Evolutionary conservation across 2,113 vertebrate genomes (phyloP).

Genomic region (Penelope pileata): DNA sequence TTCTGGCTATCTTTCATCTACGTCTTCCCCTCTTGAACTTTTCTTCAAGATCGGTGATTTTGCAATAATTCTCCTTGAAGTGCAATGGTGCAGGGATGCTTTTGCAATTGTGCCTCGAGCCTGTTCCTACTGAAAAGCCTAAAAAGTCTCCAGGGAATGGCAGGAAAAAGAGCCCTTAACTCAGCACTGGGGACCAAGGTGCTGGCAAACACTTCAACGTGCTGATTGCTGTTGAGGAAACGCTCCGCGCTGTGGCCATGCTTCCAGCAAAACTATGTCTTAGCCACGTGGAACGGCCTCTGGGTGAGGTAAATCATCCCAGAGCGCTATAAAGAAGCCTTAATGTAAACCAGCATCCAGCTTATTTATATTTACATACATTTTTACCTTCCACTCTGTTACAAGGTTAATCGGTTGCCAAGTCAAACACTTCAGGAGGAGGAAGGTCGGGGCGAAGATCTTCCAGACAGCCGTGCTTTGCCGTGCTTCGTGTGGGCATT

Average conservation of each 20-base stretch:
- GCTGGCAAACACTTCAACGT: background rate
- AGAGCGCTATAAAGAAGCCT: background rate
- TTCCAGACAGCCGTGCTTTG: background rate
- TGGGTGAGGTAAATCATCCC: background rate
- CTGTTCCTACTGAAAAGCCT: background rate
- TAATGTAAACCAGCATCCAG: background rate
- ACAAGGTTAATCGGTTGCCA: background rate
- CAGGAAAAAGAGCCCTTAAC: background rate
- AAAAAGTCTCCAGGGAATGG: background rate
- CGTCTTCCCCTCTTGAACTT: background rate
- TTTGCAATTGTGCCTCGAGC: constrained; percentile 11
- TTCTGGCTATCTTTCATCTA: background rate
- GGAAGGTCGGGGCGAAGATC: background rate
- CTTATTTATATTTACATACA: background rate
- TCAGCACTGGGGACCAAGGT: background rate
- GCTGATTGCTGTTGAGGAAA: background rate
- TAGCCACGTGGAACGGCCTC: background rate
- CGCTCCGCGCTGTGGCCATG: accelerated
- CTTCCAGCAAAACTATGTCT: background rate
- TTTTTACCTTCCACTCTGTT: background rate
- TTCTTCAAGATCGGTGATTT: background rate
- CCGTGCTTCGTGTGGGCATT: background rate
- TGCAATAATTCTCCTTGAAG: background rate
- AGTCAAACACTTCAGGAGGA: background rate
- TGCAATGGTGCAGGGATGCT: background rate